phyloP scores from a whole-genome alignment of 2,888 invertebrate genomes.

The Ormyrus labotus region DNA sequence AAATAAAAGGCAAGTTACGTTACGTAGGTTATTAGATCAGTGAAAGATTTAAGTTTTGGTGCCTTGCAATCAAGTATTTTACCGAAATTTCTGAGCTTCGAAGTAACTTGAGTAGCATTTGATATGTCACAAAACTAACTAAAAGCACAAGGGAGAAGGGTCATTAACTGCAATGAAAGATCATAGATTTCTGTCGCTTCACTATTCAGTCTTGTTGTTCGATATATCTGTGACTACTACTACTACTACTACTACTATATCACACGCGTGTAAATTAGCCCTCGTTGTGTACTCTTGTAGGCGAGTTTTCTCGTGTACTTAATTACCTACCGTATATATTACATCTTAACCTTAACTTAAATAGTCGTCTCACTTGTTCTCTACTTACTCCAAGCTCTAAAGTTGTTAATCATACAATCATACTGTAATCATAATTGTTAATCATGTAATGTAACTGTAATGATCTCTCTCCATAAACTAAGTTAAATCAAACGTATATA shows the following conservation, averaged over 20 bases:
- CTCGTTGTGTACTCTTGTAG: constrained; percentile 48
- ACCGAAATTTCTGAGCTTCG: constrained; percentile 49
- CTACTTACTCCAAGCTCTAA: constrained; percentile 40
- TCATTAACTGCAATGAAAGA: constrained; percentile 42
- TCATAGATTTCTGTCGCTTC: constrained; percentile 42
- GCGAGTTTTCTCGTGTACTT: constrained; percentile 41
- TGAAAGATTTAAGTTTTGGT: constrained; percentile 50
- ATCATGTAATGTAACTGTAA: constrained; percentile 49
- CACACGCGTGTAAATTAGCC: constrained; percentile 48
- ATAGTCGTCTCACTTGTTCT: constrained; percentile 35
- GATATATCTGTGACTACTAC: constrained; percentile 55
- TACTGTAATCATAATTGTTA: constrained; percentile 41
- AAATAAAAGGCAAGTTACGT: too few species aligned
- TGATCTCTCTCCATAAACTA: constrained; percentile 36
- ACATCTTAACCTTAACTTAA: constrained; percentile 25
- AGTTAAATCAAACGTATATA: constrained; percentile 35
- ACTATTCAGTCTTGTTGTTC: constrained; percentile 46
- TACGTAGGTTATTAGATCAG: constrained; percentile 12
- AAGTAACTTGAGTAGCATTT: constrained; percentile 45
- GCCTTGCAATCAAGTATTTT: constrained; percentile 58
- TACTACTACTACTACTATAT: constrained; percentile 42
- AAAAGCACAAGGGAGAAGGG: constrained; percentile 22
- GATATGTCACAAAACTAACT: not conserved
- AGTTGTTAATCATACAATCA: constrained; percentile 35
- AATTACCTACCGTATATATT: constrained; percentile 38